A percentile compares a stretch with the other conserved stretches of the same genome.
These are phyloP conservation scores for Nautilus pompilius DNA, from an alignment of 1,140 invertebrate species.

Conservation along the genomic window DNA sequence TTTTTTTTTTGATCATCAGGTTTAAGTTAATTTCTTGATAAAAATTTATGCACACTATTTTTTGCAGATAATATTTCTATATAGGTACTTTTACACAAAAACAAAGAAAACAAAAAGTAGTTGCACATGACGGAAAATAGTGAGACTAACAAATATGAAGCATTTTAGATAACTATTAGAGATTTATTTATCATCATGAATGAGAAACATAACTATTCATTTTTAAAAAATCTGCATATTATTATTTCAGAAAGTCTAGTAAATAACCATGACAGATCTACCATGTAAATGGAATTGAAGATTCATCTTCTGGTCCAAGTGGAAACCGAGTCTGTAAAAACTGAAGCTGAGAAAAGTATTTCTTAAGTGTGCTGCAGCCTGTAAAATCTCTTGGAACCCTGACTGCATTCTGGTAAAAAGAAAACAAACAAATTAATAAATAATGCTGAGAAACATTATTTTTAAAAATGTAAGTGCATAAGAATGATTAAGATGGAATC, in stretches of 20 bases:
- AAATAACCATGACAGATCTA: conserved; percentile 59
- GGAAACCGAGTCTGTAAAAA: conserved; percentile 91
- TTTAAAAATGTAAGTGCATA: too few relatives aligned
- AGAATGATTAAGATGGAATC: too few relatives aligned
- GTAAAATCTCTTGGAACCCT: conserved; percentile 76
- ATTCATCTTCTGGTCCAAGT: conserved; percentile 75
- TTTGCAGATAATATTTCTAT: too few relatives aligned
- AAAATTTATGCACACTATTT: too few relatives aligned
- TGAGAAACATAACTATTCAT: background rate
- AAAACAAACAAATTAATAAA: conserved; percentile 8
- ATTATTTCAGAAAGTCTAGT: background rate
- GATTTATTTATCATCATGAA: background rate
- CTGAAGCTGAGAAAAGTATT: conserved; percentile 93
- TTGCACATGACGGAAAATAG: too few relatives aligned
- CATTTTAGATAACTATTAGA: too few relatives aligned
- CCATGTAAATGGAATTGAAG: conserved; percentile 80
- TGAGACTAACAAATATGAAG: too few relatives aligned
- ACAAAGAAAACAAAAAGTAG: too few relatives aligned
- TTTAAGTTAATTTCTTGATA: too few relatives aligned
- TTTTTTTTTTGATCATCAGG: too few relatives aligned
- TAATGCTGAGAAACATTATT: too few relatives aligned
- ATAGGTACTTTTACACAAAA: too few relatives aligned
- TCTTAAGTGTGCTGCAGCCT: conserved; percentile 79
- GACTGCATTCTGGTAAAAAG: conserved; percentile 62
- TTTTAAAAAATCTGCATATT: conserved; percentile 1